These are phyloP conservation scores for Brachyptera risi DNA, from an alignment of 2,888 invertebrate genomes.

Conservation along the genomic window DNA sequence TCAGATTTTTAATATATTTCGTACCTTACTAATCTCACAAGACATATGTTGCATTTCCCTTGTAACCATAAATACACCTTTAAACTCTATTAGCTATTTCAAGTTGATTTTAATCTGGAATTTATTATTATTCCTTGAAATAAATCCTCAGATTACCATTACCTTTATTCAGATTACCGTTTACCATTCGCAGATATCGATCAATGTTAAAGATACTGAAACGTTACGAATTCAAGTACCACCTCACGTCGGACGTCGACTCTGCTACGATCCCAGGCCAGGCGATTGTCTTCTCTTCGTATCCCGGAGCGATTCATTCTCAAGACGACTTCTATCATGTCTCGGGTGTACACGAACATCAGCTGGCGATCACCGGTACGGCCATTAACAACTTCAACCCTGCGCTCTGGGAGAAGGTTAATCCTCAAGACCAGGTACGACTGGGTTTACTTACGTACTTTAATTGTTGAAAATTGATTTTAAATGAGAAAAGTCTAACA, in stretches of 20 bases:
- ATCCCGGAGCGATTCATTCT: slow-evolving; percentile 76
- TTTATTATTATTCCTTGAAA: too few relatives aligned
- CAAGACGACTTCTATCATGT: slow-evolving; percentile 79
- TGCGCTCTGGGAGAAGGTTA: slow-evolving; percentile 64
- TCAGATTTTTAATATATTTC: too few relatives aligned
- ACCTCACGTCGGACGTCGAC: slow-evolving; percentile 48
- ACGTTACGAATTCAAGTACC: slow-evolving; percentile 76
- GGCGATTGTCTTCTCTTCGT: slow-evolving; percentile 73
- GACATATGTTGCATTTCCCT: too few relatives aligned
- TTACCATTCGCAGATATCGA: slow-evolving; percentile 60
- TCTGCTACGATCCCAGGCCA: slow-evolving; percentile 59
- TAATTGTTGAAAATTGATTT: too few relatives aligned
- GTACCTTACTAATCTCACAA: too few relatives aligned
- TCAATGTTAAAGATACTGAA: slow-evolving; percentile 82
- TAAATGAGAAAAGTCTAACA: too few relatives aligned
- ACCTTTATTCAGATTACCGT: too few relatives aligned
- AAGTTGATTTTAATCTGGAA: too few relatives aligned
- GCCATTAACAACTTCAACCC: slow-evolving; percentile 70
- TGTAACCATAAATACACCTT: too few relatives aligned
- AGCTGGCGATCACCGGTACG: slow-evolving; percentile 70
- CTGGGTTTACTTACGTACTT: too few relatives aligned
- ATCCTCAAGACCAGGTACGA: slow-evolving; percentile 57
- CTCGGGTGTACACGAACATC: slow-evolving; percentile 45
- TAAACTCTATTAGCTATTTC: too few relatives aligned
- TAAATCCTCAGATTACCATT: too few relatives aligned